Percentiles rank a stretch among this genome's conserved stretches.
Evolutionary conservation across 2,797 vertebrate species (phyloP).

Genomic region (Coluber constrictor): DNA sequence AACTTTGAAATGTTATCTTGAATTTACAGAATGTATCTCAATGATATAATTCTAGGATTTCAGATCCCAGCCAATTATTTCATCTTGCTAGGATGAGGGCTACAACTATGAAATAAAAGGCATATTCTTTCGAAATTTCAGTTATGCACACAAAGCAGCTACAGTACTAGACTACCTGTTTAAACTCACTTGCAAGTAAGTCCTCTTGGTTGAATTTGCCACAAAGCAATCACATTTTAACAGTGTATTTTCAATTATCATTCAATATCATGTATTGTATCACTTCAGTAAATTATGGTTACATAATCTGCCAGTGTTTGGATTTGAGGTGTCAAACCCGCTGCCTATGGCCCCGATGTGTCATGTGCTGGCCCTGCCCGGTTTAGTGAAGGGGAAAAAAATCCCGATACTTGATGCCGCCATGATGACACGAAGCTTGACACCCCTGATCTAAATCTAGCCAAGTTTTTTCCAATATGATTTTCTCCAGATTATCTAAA

Average conservation of each 20-base stretch:
- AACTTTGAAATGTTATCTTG: not conserved
- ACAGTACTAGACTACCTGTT: not conserved
- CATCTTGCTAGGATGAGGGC: not conserved
- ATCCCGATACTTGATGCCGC: fast-evolving
- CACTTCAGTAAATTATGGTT: not conserved
- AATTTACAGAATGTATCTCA: not conserved
- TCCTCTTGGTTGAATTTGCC: not conserved
- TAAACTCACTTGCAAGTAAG: not conserved
- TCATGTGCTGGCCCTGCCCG: no score
- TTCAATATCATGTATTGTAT: not conserved
- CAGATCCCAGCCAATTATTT: not conserved
- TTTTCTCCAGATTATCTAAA: not conserved
- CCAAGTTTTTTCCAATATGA: not conserved
- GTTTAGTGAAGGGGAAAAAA: no score
- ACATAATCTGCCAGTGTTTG: not conserved
- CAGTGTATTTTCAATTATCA: not conserved
- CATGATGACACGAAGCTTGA: no score
- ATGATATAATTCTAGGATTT: not conserved
- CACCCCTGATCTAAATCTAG: not conserved
- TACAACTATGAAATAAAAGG: not conserved
- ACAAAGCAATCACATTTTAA: not conserved
- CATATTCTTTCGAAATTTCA: not conserved
- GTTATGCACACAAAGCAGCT: not conserved
- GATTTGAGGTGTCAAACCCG: no score
- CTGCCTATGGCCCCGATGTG: fast-evolving